phyloP scores from a whole-genome alignment of 1,140 invertebrate genomes.

The Ylistrum balloti region DNA sequence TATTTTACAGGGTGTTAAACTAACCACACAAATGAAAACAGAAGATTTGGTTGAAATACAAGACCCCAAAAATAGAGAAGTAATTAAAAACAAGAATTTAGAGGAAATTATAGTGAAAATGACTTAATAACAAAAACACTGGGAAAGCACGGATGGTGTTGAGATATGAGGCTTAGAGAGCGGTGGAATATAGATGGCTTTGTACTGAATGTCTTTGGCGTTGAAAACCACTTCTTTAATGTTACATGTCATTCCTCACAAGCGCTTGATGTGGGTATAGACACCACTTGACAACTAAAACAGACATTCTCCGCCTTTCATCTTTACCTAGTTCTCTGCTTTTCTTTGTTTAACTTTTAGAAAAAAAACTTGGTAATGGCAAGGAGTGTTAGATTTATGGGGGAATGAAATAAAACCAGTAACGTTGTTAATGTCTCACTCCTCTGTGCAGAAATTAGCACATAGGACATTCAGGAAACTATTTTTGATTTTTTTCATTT shows the following conservation, averaged over 20 bases:
- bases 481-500: too few relatives aligned
- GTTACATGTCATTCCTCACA: neutral
- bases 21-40: too few relatives aligned
- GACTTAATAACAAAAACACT: neutral
- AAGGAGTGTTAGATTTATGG: neutral
- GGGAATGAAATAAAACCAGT: neutral
- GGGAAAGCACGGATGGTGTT: neutral
- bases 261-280: constrained; percentile 10
- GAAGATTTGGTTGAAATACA: neutral
- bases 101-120: neutral
- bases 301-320: neutral
- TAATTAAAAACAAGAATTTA: constrained; percentile 12
- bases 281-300: constrained; percentile 34
- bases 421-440: too few relatives aligned
- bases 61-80: neutral
- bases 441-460: neutral
- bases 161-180: neutral
- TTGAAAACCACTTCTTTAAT: constrained; percentile 40
- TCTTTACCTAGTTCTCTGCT: neutral
- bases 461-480: too few relatives aligned
- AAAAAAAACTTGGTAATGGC: neutral
- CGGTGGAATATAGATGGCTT: neutral
- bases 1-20: too few relatives aligned
- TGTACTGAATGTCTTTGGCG: constrained; percentile 10
- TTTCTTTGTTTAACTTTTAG: neutral